A percentile compares a stretch with the other conserved stretches of the same genome.
Conservation (phyloP, 37 sponge, comb jelly and placozoan species). For the Hormiphora californensis region DNA sequence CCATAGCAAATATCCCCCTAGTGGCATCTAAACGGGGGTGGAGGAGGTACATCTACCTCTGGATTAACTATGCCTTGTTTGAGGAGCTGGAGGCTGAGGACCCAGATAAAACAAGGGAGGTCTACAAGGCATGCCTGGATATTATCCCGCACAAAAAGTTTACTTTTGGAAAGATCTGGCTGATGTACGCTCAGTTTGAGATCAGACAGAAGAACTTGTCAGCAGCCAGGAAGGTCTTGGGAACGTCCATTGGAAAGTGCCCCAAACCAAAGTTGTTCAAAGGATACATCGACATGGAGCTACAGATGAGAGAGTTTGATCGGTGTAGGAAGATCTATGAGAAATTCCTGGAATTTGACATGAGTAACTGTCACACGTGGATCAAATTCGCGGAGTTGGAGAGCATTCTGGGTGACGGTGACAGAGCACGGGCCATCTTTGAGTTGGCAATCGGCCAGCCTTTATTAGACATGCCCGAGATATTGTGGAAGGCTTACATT, state of each 20-base stretch:
- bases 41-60: conserved; percentile 92
- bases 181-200: conserved; percentile 94
- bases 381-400: conserved; percentile 92
- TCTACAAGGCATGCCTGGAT: conserved; percentile 82
- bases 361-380: conserved; percentile 85
- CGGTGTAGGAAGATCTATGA: conserved; percentile 95
- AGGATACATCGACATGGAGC: conserved; percentile 91
- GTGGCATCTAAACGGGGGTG: conserved; percentile 77
- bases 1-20: conserved; percentile 92
- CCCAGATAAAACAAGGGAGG: conserved; percentile 75
- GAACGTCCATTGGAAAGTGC: conserved; percentile 89
- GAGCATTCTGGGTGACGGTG: conserved; percentile 74
- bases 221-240: conserved; percentile 80
- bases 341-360: conserved; percentile 83
- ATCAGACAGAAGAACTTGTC: conserved; percentile 80
- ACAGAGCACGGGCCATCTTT: conserved; percentile 84
- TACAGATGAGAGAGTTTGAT: conserved; percentile 94
- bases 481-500: conserved; percentile 96
- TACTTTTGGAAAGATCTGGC: conserved; percentile 97
- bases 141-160: conserved; percentile 85
- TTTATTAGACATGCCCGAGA: conserved; percentile 95
- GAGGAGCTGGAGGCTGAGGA: conserved; percentile 88
- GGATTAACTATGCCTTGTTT: conserved; percentile 96
- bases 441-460: conserved; percentile 88
- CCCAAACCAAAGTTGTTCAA: conserved; percentile 93